These are phyloP conservation scores for Numenius phaeopus DNA, from an alignment of 2,797 vertebrate genomes.

Conservation along the genomic window DNA sequence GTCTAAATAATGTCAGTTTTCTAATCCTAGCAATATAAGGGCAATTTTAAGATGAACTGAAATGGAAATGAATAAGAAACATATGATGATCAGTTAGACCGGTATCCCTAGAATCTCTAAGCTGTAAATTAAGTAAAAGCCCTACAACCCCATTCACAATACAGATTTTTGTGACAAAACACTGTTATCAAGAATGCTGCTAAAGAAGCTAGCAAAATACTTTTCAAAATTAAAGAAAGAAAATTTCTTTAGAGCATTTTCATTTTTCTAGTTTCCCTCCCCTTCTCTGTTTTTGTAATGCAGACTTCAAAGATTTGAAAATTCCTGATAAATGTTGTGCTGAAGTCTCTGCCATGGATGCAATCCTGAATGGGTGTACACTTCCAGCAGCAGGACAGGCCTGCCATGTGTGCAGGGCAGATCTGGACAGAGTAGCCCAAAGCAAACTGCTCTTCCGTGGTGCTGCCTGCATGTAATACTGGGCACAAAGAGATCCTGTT, in stretches of 20 bases:
- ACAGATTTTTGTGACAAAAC: background rate
- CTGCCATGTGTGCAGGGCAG: background rate
- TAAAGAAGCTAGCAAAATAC: background rate
- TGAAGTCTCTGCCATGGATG: background rate
- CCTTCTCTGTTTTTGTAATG: background rate
- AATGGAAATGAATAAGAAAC: background rate
- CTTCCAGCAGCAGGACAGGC: background rate
- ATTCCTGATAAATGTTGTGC: background rate
- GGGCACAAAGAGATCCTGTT: background rate
- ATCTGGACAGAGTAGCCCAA: background rate
- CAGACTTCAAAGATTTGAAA: background rate
- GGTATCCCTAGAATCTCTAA: background rate
- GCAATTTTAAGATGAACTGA: background rate
- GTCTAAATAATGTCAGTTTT: background rate
- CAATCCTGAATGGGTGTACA: background rate
- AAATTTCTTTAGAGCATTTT: background rate
- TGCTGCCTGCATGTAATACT: accelerated
- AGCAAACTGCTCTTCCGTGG: background rate
- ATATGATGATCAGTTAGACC: background rate
- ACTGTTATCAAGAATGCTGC: background rate
- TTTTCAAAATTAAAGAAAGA: background rate
- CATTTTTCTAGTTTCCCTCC: background rate
- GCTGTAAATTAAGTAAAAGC: background rate
- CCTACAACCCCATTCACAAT: background rate
- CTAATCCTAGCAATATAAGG: background rate